These are phyloP conservation scores for Cranoglanis bouderius DNA, from an alignment of 2,113 vertebrate species.

Conservation along the genomic window DNA sequence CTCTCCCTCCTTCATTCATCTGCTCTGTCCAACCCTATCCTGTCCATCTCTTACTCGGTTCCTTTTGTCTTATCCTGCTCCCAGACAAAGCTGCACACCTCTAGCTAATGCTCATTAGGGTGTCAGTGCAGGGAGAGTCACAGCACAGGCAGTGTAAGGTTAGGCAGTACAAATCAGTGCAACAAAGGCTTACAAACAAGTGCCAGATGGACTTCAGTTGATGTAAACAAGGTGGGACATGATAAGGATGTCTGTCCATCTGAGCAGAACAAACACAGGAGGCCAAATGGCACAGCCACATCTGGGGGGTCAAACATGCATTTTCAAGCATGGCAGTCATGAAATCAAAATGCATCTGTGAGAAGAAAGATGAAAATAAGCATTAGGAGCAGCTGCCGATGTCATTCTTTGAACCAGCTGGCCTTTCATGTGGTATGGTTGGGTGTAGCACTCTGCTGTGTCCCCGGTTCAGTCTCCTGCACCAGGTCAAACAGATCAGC, in stretches of 20 bases:
- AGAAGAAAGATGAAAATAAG: slow-evolving; percentile 44
- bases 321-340: background rate
- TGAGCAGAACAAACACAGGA: slow-evolving; percentile 6
- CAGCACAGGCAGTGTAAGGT: slow-evolving; percentile 6
- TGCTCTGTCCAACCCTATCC: background rate
- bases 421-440: slow-evolving; percentile 58
- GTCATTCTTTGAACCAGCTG: slow-evolving; percentile 58
- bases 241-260: slow-evolving; percentile 1
- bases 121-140: background rate
- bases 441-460: slow-evolving; percentile 58
- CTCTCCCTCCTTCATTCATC: background rate
- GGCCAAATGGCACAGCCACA: slow-evolving; percentile 12
- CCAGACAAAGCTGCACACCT: background rate
- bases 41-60: background rate
- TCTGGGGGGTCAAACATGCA: slow-evolving; percentile 6
- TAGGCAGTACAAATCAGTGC: slow-evolving; percentile 20
- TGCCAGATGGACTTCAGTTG: slow-evolving; percentile 6
- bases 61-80: background rate
- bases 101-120: background rate
- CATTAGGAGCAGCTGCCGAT: slow-evolving; percentile 67
- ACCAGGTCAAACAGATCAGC: slow-evolving; percentile 40
- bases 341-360: background rate
- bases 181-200: slow-evolving; percentile 17
- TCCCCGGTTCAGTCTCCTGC: background rate
- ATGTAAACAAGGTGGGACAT: slow-evolving; percentile 16